Evolutionary conservation across 2,888 invertebrate genomes (phyloP), one percentile per base, ranked within the genome.

Genomic region (Lasioglossum leucozonium): DNA sequence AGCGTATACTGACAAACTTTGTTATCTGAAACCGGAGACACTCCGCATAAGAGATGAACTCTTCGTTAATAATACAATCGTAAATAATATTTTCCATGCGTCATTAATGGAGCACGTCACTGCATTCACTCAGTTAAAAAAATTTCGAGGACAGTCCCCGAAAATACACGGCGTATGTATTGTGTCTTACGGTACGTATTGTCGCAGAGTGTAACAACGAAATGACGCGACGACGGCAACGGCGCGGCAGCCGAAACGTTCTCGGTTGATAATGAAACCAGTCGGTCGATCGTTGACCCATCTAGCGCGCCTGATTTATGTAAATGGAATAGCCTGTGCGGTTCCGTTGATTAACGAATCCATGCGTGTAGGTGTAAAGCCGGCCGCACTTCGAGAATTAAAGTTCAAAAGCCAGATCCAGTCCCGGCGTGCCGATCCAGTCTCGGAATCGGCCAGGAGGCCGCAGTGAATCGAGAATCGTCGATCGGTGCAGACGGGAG

Each of bases 401-500:
- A 85, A 79, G 73, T 80, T 85, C 74, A 65, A 74, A 85, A 79
- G 76, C 65, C 55, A 58, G 76, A 79, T 51, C 85, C 84, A 65
- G 84, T 58, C 72, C 4, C 58, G 44, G 47, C 73, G 72, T 65
- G 16, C 62, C 40, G 76, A 81, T 83, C 75, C 72, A 8, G 73
- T 62, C 73, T 8, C 18, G 62, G 71, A 83, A 84, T 83, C 84
- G 77, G 51, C 40, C 58, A 62, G 47, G 51, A 26, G 77, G 47
- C 76, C 65, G 77, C 85, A 85, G 85, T 85, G 80, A 75, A 81
- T 81, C 80, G 77, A 75, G 72, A 69, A 81, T 78, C 75, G 44
- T 18, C 81, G 77, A 77, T 73, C 81, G 78, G 55, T 42, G 73
- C 65, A 58, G 73, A 75, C 71, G 55, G 13, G 58, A 13, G 51